Evolutionary conservation across 2,113 vertebrate species (phyloP).

Genomic region (Aegotheles bennettii): DNA sequence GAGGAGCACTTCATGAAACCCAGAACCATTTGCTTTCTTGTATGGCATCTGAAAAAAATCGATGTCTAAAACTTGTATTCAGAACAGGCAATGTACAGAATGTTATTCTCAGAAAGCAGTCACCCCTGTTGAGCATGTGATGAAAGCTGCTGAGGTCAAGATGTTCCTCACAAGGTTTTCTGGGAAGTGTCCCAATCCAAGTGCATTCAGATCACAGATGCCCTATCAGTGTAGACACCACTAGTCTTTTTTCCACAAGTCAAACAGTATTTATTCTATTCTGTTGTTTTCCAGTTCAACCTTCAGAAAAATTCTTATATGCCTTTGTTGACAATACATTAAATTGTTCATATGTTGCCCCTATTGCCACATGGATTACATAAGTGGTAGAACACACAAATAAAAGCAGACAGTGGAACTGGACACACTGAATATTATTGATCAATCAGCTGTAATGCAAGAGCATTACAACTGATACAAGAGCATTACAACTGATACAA

Average conservation of each 20-base stretch:
- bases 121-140: not conserved
- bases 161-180: not conserved
- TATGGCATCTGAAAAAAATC: not conserved
- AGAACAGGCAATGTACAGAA: not conserved
- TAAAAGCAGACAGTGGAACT: not conserved
- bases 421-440: not conserved
- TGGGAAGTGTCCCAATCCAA: not conserved
- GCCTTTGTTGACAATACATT: not conserved
- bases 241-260: not conserved
- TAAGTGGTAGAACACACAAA: not conserved
- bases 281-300: not conserved
- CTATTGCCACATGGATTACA: accelerated
- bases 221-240: not conserved
- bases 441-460: not conserved
- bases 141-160: not conserved
- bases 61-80: not conserved
- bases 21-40: not conserved
- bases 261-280: not conserved
- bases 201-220: not conserved
- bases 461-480: not conserved
- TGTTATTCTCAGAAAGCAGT: not conserved
- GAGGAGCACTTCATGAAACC: not conserved
- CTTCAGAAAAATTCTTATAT: not conserved
- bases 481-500: not conserved
- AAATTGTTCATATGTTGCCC: not conserved